These are phyloP conservation scores for Nannoperca australis DNA, from an alignment of 2,797 vertebrate genomes.

Conservation along the genomic window DNA sequence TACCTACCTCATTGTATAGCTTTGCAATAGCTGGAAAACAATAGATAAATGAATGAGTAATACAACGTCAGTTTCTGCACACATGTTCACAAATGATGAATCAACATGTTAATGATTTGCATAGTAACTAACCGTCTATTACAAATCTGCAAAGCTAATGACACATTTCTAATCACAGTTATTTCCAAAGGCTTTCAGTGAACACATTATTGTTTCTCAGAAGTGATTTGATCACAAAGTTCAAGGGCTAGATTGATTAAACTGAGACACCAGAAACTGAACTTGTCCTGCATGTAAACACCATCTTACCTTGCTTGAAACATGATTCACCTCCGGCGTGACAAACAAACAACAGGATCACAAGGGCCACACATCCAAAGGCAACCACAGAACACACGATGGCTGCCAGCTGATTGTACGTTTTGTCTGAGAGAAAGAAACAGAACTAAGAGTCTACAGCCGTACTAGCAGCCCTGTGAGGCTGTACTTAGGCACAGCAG, in stretches of 20 bases:
- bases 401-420: conserved; percentile 12
- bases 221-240: not conserved
- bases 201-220: conserved; percentile 30
- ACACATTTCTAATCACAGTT: conserved; percentile 22
- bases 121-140: not conserved
- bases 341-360: conserved; percentile 49
- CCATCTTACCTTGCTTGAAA: conserved; percentile 71
- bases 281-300: conserved; percentile 18
- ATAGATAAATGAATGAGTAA: conserved; percentile 23
- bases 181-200: conserved; percentile 18
- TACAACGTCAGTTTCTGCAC: conserved; percentile 19
- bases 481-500: not conserved
- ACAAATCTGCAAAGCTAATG: conserved; percentile 1
- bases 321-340: conserved; percentile 42
- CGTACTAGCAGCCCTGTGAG: not conserved
- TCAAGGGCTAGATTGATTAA: conserved; percentile 1
- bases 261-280: conserved; percentile 4
- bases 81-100: conserved; percentile 21
- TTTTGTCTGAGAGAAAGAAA: conserved; percentile 40
- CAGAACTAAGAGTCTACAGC: not conserved
- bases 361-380: conserved; percentile 41
- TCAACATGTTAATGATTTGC: conserved; percentile 16
- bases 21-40: conserved; percentile 73
- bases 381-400: conserved; percentile 56
- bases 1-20: conserved; percentile 62